These are phyloP conservation scores for Phyllotreta cruciferae DNA, from an alignment of 2,888 invertebrate genomes.

Conservation along the genomic window DNA sequence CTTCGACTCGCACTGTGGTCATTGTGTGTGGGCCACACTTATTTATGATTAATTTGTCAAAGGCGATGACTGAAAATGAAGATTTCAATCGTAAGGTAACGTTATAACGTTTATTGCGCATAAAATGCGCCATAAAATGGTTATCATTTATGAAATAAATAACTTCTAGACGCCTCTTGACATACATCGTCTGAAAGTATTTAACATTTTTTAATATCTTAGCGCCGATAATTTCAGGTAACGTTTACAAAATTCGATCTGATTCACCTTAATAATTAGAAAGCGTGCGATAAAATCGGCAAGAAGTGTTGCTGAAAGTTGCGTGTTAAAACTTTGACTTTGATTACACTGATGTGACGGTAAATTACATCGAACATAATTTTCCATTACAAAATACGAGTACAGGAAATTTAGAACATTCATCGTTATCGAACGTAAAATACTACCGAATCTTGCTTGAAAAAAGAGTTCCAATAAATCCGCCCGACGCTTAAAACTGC, in stretches of 20 bases:
- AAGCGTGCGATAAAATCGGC: conserved; percentile 1
- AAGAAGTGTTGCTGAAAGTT: not conserved
- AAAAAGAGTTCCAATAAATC: conserved; percentile 6
- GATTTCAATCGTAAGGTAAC: conserved; percentile 25
- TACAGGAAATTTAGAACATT: no score
- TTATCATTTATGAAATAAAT: conserved; percentile 27
- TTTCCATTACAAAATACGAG: not conserved
- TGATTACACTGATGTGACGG: conserved; percentile 2
- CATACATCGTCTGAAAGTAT: conserved; percentile 12
- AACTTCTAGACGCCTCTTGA: conserved; percentile 23
- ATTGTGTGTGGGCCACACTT: conserved; percentile 24
- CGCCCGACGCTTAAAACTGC: conserved; percentile 5
- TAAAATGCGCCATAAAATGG: conserved; percentile 26
- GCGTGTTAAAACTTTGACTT: conserved; percentile 1
- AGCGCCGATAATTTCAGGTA: conserved; percentile 5
- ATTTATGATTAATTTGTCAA: conserved; percentile 30
- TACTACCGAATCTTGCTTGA: not conserved
- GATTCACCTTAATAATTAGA: conserved; percentile 3
- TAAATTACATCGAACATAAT: conserved; percentile 7
- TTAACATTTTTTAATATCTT: conserved; percentile 3
- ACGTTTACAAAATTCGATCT: not conserved
- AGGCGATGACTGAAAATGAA: conserved; percentile 27
- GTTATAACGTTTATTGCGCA: conserved; percentile 23
- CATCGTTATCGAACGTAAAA: no score
- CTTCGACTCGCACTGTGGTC: conserved; percentile 10